These are phyloP conservation scores for Erebia ligea DNA, from an alignment of 2,888 invertebrate species.

Conservation along the genomic window DNA sequence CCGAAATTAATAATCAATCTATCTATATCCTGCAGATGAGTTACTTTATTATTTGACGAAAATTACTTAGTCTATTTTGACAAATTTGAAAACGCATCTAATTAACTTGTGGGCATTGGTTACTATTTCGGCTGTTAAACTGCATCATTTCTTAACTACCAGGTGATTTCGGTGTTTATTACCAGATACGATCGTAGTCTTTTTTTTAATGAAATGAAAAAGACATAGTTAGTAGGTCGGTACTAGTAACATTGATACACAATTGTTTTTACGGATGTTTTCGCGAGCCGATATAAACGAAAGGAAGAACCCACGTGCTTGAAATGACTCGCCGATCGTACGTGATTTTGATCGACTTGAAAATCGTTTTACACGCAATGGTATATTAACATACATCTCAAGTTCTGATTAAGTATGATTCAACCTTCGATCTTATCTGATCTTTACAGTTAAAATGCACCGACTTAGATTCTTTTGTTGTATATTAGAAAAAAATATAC, in stretches of 20 bases:
- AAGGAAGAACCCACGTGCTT: slow-evolving; percentile 63
- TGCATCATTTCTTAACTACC: no score
- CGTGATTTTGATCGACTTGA: slow-evolving; percentile 28
- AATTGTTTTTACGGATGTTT: slow-evolving; percentile 67
- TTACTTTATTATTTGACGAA: no score
- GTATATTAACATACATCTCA: slow-evolving; percentile 40
- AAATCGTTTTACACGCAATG: slow-evolving; percentile 39
- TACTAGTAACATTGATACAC: slow-evolving; percentile 17
- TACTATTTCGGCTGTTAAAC: no score
- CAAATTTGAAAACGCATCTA: no score
- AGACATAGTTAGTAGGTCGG: background rate
- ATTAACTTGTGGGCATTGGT: no score
- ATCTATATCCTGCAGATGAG: no score
- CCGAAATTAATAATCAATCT: no score
- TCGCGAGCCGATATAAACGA: slow-evolving; percentile 52
- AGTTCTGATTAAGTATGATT: slow-evolving; percentile 24
- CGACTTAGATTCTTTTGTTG: slow-evolving; percentile 25
- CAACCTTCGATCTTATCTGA: slow-evolving; percentile 42
- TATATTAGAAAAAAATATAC: background rate
- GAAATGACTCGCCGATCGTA: slow-evolving; percentile 50
- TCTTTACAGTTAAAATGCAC: slow-evolving; percentile 32
- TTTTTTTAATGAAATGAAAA: no score
- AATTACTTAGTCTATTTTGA: no score
- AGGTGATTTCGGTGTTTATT: no score
- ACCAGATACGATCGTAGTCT: no score